Base-by-base conservation (phyloP, 2,113 vertebrate genomes). In the Apaloderma vittatum region DNA sequence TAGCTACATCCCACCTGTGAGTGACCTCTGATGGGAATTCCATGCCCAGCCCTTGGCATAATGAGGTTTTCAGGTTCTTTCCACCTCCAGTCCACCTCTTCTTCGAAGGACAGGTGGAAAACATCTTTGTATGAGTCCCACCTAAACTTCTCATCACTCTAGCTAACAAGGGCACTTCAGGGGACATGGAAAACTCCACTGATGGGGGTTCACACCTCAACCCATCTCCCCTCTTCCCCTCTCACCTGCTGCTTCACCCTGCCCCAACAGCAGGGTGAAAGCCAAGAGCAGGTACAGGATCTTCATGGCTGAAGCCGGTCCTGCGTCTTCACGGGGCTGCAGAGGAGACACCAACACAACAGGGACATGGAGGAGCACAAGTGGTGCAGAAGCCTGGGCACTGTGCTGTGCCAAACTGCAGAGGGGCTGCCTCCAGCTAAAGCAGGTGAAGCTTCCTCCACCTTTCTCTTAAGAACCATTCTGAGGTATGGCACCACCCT, bases 241-340 rank as follows among this genome's bases (percentile, higher is more conserved):
- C 95, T 96, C 55, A 94, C 70, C 89, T 95, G 59, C 0, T 92
- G 49, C n/a, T n/a, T n/a, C 40, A 11, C 54, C 30, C 54, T 94
- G 91, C 12, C 81, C 13, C 55, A 94, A 8, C 16, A 95, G 45
- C 2, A 95, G 26, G 34, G 94, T 7, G n/a, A 95, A 34, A 5
- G 70, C 36, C 15, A 96, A 78, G 66, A 96, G 86, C 46, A 96
- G 61, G 71, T 86, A 74, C 51, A 96, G 52, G 75, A 96, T 94
- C 83, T 66, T 66, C 94, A 94, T 95, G 82, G 61, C 65, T 88
- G 78, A 6, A 1, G 4, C 17, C 5, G 48, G 5, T 57, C 18
- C 12, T 0, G 0, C 6, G 2, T 67, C 62, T 86, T 59, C 87
- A 63, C 27, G 1, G 37, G 1, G 21, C 94, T 88, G 46, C 30